These are phyloP conservation scores for Tetramorium simillimum DNA, from an alignment of 1,140 invertebrate genomes.

Conservation along the genomic window DNA sequence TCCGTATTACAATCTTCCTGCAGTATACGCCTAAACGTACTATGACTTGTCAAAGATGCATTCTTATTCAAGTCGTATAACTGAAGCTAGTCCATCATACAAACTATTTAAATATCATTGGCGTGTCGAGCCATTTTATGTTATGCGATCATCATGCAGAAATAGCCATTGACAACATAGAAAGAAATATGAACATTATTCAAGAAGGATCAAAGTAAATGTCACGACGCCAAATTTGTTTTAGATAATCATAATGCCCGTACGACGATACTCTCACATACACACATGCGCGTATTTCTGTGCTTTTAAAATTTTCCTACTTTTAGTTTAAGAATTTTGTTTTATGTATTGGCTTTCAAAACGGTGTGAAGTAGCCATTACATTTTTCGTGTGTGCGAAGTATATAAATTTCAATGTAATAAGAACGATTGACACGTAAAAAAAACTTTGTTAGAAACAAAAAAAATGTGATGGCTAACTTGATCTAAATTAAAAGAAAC, in stretches of 20 bases:
- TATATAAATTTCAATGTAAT: conserved; percentile 54
- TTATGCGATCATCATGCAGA: conserved; percentile 72
- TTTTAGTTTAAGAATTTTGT: conserved; percentile 66
- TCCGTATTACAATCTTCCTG: conserved; percentile 63
- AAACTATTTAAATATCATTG: conserved; percentile 78
- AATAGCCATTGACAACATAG: conserved; percentile 68
- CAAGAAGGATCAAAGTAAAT: conserved; percentile 62
- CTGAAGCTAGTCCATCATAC: conserved; percentile 79
- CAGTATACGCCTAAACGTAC: conserved; percentile 74
- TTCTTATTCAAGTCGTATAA: conserved; percentile 74
- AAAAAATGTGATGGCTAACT: conserved; percentile 1
- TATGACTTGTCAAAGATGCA: conserved; percentile 70
- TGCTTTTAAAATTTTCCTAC: conserved; percentile 64
- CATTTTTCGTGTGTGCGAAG: conserved; percentile 29
- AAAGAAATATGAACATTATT: conserved; percentile 59
- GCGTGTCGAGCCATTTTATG: conserved; percentile 72
- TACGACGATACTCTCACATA: conserved; percentile 59
- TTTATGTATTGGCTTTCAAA: conserved; percentile 73
- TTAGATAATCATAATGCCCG: conserved; percentile 37
- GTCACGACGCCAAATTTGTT: conserved; percentile 67
- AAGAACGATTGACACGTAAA: conserved; percentile 47
- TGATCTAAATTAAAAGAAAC: conserved; percentile 33
- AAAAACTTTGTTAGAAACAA: background rate
- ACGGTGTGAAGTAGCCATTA: conserved; percentile 59
- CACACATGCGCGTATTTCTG: conserved; percentile 58